A percentile compares a stretch with the other conserved stretches of the same genome.
These are phyloP conservation scores for Trachelipus rathkii DNA, from an alignment of 1,140 invertebrate species.

Conservation along the genomic window DNA sequence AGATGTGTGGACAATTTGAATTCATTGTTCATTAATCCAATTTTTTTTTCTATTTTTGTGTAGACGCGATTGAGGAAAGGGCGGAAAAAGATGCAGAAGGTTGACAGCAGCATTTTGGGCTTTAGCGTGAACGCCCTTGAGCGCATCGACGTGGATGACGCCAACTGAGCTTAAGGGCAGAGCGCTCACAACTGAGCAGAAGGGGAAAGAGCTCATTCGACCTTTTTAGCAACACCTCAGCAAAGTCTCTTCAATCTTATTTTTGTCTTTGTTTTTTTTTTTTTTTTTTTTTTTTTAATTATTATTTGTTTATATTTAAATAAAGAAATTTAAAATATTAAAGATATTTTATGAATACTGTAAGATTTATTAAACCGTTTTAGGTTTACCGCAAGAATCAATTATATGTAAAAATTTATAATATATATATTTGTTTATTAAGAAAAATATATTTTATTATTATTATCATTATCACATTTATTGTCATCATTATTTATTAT, in stretches of 20 bases:
- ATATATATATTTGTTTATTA: too few species aligned
- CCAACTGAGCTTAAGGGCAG: too few species aligned
- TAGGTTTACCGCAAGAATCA: too few species aligned
- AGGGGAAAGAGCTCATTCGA: neutral
- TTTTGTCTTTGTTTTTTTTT: neutral
- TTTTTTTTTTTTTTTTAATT: neutral
- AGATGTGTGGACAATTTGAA: too few species aligned
- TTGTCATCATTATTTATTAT: too few species aligned
- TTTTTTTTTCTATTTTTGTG: slow-evolving; percentile 47
- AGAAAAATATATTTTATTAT: too few species aligned
- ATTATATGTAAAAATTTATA: too few species aligned
- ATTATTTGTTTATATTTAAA: neutral
- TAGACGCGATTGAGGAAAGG: slow-evolving; percentile 82
- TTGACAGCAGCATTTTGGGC: slow-evolving; percentile 78
- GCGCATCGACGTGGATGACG: neutral
- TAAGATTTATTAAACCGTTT: too few species aligned
- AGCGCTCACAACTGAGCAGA: too few species aligned
- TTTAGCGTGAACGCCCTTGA: slow-evolving; percentile 65
- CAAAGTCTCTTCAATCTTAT: neutral
- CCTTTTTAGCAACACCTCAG: neutral
- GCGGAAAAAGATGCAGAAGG: slow-evolving; percentile 87
- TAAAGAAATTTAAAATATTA: neutral
- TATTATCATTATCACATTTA: too few species aligned
- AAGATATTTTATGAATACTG: too few species aligned
- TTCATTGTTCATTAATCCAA: too few species aligned